A percentile compares a stretch with the other conserved stretches of the same genome.
Evolutionary conservation across 2,797 vertebrate genomes (phyloP).

Genomic region (Scolopax rusticola): DNA sequence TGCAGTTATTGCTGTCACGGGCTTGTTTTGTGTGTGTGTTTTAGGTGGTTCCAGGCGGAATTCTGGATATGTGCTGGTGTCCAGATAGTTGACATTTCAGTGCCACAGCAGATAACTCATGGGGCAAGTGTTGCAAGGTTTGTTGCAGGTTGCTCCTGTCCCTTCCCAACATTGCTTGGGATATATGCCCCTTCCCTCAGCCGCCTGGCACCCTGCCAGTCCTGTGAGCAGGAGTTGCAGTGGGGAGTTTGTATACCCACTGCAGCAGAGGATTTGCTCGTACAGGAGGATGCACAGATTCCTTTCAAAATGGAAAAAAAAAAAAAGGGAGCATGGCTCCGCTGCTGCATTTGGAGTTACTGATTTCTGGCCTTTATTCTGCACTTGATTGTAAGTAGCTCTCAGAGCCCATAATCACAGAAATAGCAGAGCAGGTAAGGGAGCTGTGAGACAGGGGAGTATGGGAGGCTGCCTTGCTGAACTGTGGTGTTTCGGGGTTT

Average conservation of each 20-base stretch:
- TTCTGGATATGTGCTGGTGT: rapidly evolving
- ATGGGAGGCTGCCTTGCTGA: rapidly evolving
- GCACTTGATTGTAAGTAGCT: neutral
- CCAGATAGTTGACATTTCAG: rapidly evolving
- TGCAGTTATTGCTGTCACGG: rapidly evolving
- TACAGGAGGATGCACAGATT: rapidly evolving
- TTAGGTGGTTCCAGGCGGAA: rapidly evolving
- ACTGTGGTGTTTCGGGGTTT: rapidly evolving
- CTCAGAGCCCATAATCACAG: rapidly evolving
- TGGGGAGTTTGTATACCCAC: rapidly evolving
- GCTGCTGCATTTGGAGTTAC: neutral
- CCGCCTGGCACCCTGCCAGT: rapidly evolving
- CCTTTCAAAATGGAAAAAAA: too few species aligned
- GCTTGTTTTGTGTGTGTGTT: too few species aligned
- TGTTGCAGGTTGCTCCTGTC: rapidly evolving
- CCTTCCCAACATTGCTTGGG: rapidly evolving
- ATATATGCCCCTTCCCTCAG: rapidly evolving
- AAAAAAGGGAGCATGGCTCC: neutral
- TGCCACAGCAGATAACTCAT: rapidly evolving
- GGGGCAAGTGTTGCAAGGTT: too few species aligned
- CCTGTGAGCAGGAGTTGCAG: neutral
- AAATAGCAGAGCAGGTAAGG: rapidly evolving
- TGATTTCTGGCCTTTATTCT: neutral
- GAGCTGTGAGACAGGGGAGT: rapidly evolving
- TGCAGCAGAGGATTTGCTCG: too few species aligned